Percentiles rank a stretch among this genome's conserved stretches.
Conservation (phyloP, 1,140 invertebrate species). For the Pogonognathellus flavescens region DNA sequence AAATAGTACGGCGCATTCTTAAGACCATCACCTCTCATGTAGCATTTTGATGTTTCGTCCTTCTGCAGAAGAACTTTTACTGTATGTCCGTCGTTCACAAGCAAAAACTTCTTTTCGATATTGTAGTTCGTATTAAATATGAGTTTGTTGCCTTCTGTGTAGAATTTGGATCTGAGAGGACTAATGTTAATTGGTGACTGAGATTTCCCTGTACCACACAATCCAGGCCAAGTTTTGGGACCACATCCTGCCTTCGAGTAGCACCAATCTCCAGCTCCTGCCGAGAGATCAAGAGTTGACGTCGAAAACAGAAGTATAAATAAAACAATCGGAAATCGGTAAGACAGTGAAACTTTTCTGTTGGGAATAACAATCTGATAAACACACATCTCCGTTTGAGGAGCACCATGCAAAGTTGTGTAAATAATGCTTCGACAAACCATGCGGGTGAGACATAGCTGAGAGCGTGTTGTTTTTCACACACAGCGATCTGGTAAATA, state of each 20-base stretch:
- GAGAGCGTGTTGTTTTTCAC: too few relatives aligned
- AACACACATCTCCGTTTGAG: background rate
- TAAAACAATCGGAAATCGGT: background rate
- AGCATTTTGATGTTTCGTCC: background rate
- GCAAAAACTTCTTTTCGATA: background rate
- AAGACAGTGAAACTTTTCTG: background rate
- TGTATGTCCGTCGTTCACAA: conserved; percentile 15
- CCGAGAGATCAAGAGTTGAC: background rate
- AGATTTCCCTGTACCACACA: conserved; percentile 13
- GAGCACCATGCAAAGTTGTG: background rate
- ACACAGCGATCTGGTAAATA: too few relatives aligned
- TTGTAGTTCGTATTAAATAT: conserved; percentile 28
- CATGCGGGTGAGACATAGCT: too few relatives aligned
- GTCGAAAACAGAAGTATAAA: background rate
- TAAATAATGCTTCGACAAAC: too few relatives aligned
- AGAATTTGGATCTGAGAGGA: background rate
- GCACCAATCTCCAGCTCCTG: conserved; percentile 19
- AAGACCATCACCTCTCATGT: background rate
- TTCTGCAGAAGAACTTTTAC: conserved; percentile 8
- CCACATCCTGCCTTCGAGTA: background rate
- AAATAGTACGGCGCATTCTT: conserved; percentile 68
- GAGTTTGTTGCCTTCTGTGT: background rate
- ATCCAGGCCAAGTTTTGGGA: conserved; percentile 5
- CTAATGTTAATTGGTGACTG: conserved; percentile 40
- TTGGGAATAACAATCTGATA: background rate